Evolutionary conservation across 1,140 invertebrate species (phyloP).

Genomic region (Papilio polyxenes): DNA sequence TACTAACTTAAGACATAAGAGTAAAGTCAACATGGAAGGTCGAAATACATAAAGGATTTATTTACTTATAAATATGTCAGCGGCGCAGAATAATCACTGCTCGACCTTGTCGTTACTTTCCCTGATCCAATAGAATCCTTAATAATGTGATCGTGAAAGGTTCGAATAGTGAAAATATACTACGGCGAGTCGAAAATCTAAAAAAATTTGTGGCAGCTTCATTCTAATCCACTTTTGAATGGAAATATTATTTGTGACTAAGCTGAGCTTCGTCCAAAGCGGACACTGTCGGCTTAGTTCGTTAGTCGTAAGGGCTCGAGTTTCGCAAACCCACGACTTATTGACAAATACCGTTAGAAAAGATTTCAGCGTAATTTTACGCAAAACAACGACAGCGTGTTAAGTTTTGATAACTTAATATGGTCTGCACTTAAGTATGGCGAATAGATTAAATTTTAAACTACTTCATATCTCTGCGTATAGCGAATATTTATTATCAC

Average conservation of each 20-base stretch:
- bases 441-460: no score
- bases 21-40: slow-evolving; percentile 2
- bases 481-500: not conserved
- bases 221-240: not conserved
- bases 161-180: slow-evolving; percentile 25
- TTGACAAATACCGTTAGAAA: not conserved
- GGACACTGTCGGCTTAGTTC: slow-evolving; percentile 3
- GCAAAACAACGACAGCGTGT: not conserved
- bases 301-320: no score
- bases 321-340: not conserved
- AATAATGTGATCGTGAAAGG: slow-evolving; percentile 18
- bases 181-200: slow-evolving; percentile 15
- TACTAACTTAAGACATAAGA: not conserved
- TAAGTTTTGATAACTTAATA: not conserved
- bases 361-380: slow-evolving; percentile 9
- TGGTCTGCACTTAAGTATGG: not conserved
- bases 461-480: no score
- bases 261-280: slow-evolving; percentile 6
- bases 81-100: slow-evolving; percentile 6
- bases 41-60: slow-evolving; percentile 12
- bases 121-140: slow-evolving; percentile 25
- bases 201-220: not conserved
- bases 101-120: slow-evolving; percentile 22
- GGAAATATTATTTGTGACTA: slow-evolving; percentile 20
- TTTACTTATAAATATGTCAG: slow-evolving; percentile 11